Evolutionary conservation across 2,113 vertebrate species (phyloP).

Genomic region (Scytalopus superciliaris): DNA sequence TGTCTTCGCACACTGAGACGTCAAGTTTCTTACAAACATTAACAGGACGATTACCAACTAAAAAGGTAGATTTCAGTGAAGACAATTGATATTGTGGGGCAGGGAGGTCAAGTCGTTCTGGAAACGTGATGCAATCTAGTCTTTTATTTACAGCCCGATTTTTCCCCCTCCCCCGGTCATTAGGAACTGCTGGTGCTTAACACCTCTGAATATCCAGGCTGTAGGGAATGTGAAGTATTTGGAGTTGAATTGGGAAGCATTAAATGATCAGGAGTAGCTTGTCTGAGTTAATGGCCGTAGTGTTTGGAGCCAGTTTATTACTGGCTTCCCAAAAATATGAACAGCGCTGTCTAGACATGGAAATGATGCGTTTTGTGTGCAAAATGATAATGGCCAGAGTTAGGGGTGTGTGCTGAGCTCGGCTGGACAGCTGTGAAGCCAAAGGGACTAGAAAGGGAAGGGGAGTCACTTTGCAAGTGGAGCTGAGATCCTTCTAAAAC

Average conservation of each 20-base stretch:
- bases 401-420: background rate
- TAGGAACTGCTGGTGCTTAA: conserved; percentile 31
- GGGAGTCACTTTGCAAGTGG: background rate
- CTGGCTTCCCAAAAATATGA: conserved; percentile 3
- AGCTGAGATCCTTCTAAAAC: background rate
- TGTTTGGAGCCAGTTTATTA: background rate
- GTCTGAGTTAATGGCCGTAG: background rate
- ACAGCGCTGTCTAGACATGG: background rate
- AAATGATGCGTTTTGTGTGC: background rate
- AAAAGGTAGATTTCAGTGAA: conserved; percentile 94
- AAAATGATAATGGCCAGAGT: background rate
- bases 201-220: conserved; percentile 24
- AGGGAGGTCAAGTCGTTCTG: conserved; percentile 59
- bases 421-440: background rate
- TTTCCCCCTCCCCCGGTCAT: background rate
- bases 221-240: background rate
- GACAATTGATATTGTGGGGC: conserved; percentile 65
- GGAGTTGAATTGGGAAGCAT: background rate
- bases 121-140: conserved; percentile 38
- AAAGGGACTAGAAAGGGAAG: background rate
- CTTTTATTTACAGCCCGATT: conserved; percentile 44
- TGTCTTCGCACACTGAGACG: conserved; percentile 99
- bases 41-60: conserved; percentile 99
- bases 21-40: conserved; percentile 99
- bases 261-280: conserved; percentile 17